Conservation (phyloP, 1,140 invertebrate species). For the Tetragonula clypearis region DNA sequence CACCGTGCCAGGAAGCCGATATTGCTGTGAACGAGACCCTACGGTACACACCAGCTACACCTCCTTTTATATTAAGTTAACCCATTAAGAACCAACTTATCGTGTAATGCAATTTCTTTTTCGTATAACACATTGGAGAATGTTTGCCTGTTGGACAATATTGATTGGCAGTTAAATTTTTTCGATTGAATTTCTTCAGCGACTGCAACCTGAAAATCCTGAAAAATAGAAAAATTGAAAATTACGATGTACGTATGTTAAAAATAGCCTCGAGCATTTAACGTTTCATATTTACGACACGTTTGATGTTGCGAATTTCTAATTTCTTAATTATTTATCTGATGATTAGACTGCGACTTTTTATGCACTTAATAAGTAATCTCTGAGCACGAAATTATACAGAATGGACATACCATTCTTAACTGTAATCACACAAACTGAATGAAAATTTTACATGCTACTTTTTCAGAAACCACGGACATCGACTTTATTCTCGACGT, state of each 20-base stretch:
- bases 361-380: too few species aligned
- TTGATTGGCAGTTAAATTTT: background rate
- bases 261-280: too few species aligned
- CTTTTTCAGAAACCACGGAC: background rate
- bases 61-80: constrained; percentile 25
- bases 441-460: background rate
- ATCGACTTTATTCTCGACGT: background rate
- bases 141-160: background rate
- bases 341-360: too few species aligned
- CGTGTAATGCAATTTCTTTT: background rate
- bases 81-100: background rate
- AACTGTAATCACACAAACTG: too few species aligned
- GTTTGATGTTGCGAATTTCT: background rate
- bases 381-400: background rate
- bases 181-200: background rate
- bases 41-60: constrained; percentile 20
- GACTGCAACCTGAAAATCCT: accelerated
- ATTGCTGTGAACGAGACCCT: constrained; percentile 62
- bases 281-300: too few species aligned
- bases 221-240: background rate
- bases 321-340: background rate
- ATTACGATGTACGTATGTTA: background rate
- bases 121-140: background rate
- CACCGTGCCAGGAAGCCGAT: constrained; percentile 69
- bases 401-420: background rate